Percentiles rank a stretch among this genome's conserved stretches.
These are phyloP conservation scores for Saimiri boliviensis DNA, from an alignment of 2,113 vertebrate species.

Conservation along the genomic window DNA sequence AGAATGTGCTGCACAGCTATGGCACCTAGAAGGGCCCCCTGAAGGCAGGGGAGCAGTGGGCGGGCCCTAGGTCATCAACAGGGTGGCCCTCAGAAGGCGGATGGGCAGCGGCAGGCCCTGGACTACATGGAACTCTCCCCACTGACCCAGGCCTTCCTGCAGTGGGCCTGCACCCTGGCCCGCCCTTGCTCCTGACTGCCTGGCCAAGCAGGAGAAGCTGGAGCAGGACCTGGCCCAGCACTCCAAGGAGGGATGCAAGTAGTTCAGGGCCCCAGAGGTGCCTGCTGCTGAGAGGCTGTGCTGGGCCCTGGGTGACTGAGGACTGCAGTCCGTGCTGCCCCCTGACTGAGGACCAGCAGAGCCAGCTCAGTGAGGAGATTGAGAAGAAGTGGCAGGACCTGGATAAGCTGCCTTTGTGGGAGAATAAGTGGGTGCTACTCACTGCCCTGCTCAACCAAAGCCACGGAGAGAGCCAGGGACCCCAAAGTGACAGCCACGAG, in stretches of 20 bases:
- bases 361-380: conserved; percentile 90
- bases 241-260: conserved; percentile 88
- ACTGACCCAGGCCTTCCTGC: conserved; percentile 80
- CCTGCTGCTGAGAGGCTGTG: conserved; percentile 3
- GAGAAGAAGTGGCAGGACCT: conserved; percentile 97
- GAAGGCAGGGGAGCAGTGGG: conserved; percentile 77
- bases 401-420: conserved; percentile 92
- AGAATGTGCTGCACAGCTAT: conserved; percentile 78
- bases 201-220: conserved; percentile 89
- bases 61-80: conserved; percentile 71
- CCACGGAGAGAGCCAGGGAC: conserved; percentile 54
- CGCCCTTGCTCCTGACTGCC: conserved; percentile 77
- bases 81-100: conserved; percentile 70
- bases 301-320: background rate
- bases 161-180: conserved; percentile 68
- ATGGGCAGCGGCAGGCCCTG: conserved; percentile 82
- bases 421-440: conserved; percentile 86
- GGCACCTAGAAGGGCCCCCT: conserved; percentile 69
- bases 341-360: conserved; percentile 85
- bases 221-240: conserved; percentile 88
- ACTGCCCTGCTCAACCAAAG: conserved; percentile 82
- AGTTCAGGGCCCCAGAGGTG: conserved; percentile 81
- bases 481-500: conserved; percentile 80
- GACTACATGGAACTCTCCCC: conserved; percentile 96
- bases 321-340: too few species aligned